Evolutionary conservation across 2,888 invertebrate genomes (phyloP), one percentile per base, ranked within the genome.

Genomic region (Lamellibrachia columna): DNA sequence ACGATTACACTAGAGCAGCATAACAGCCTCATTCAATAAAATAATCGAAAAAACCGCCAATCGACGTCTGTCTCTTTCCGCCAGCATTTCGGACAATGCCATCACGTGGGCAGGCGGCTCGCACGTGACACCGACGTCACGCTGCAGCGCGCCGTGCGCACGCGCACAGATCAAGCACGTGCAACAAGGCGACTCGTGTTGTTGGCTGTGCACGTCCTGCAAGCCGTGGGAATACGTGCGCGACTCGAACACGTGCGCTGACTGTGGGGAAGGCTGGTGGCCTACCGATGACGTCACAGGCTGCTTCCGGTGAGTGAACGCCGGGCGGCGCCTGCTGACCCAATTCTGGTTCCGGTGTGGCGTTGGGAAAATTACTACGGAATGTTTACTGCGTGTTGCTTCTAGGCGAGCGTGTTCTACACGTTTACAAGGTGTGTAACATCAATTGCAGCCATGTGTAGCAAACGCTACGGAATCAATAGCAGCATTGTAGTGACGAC

Each of bases 161-260:
- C 95, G 94, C 28, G 97, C 96, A 40, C 96, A 96, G 94, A 95
- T 96, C 92, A 97, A 97, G 93, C 96, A 96, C 93, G 95, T 97
- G 60, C 93, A 94, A 60, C 28, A 55, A 9, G 90, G 96, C 7
- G 96, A 97, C 93, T 95, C 96, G 92, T 97, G 97, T 94, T 97
- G 97, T 93, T 97, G 97, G 97, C 94, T 96, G 53, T 96, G 96
- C 93, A 95, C 95, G 2, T 94, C 95, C 91, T 96, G 96, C 92
- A 94, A 95, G 53, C 94, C 95, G 3, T 95, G 94, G 94, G 95
- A 96, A 94, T 96, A 95, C 93, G 95, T 96, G 28, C 94, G 95
- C 91, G 96, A 96, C 93, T 96, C 96, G 93, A 95, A 95, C 93
- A 95, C 95, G 7, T 96, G 96, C 93, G 95, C 95, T 92, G 95